Conservation (phyloP, 2,797 vertebrate genomes). For the Echiichthys vipera region DNA sequence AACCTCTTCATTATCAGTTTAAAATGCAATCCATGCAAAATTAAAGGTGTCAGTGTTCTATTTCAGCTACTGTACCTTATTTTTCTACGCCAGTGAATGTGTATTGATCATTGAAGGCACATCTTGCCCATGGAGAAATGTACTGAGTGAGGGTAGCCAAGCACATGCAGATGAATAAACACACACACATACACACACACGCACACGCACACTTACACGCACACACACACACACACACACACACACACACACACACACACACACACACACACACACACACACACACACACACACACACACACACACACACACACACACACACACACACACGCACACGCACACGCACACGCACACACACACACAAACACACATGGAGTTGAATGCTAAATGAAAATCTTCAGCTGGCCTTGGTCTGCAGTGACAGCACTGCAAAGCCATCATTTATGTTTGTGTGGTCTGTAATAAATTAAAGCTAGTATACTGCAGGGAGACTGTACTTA, state of each 20-base stretch:
- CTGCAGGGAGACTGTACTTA: conserved; percentile 58
- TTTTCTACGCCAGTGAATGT: conserved; percentile 17
- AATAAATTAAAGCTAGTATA: conserved; percentile 57
- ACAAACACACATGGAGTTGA: conserved; percentile 10
- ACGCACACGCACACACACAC: neutral
- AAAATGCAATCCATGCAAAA: neutral
- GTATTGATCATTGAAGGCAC: conserved; percentile 15
- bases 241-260: conserved; percentile 19
- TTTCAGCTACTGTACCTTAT: neutral
- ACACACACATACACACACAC: too few relatives aligned
- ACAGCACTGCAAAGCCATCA: conserved; percentile 66
- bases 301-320: conserved; percentile 8
- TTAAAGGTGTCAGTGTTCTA: neutral
- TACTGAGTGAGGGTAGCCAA: neutral
- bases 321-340: conserved; percentile 12
- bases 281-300: conserved; percentile 13
- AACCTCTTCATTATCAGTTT: neutral
- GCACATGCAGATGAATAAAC: conserved; percentile 4
- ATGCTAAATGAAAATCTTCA: conserved; percentile 53
- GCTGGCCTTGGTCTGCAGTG: conserved; percentile 64
- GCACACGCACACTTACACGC: conserved; percentile 16
- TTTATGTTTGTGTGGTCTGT: conserved; percentile 37
- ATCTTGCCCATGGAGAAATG: conserved; percentile 9
- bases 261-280: neutral
- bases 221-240: neutral